phyloP scores from a whole-genome alignment of 2,113 vertebrate species.

The Spilogale gracilis region DNA sequence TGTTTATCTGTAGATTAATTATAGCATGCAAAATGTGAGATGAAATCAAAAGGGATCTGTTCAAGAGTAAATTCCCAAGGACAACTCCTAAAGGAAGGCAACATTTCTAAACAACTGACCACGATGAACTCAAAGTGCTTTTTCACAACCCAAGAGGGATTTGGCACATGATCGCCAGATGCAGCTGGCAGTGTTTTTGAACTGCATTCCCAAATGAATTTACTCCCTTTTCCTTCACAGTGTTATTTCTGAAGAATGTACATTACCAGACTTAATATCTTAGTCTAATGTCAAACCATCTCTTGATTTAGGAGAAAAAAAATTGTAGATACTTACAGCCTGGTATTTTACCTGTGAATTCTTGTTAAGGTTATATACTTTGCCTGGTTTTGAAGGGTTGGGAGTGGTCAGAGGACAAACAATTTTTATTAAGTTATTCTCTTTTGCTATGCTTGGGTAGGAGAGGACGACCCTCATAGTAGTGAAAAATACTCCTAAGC shows the following conservation, averaged over 20 bases:
- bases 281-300: background rate
- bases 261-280: slow-evolving; percentile 20
- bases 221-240: background rate
- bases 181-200: slow-evolving; percentile 35
- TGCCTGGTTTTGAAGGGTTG: background rate
- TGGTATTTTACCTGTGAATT: background rate
- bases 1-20: background rate
- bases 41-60: background rate
- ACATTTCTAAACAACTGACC: slow-evolving; percentile 11
- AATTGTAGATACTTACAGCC: background rate
- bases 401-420: background rate
- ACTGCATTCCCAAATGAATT: background rate
- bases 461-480: background rate
- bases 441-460: background rate
- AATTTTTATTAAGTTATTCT: background rate
- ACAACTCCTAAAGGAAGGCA: background rate
- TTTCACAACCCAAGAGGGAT: background rate
- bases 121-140: background rate
- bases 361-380: background rate
- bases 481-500: background rate
- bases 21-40: background rate
- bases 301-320: background rate
- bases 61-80: slow-evolving; percentile 8
- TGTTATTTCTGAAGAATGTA: slow-evolving; percentile 15
- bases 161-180: slow-evolving; percentile 43